A percentile compares a stretch with the other conserved stretches of the same genome.
Evolutionary conservation across 1,140 invertebrate genomes (phyloP).

Genomic region (Yoshiicerus persimilis): DNA sequence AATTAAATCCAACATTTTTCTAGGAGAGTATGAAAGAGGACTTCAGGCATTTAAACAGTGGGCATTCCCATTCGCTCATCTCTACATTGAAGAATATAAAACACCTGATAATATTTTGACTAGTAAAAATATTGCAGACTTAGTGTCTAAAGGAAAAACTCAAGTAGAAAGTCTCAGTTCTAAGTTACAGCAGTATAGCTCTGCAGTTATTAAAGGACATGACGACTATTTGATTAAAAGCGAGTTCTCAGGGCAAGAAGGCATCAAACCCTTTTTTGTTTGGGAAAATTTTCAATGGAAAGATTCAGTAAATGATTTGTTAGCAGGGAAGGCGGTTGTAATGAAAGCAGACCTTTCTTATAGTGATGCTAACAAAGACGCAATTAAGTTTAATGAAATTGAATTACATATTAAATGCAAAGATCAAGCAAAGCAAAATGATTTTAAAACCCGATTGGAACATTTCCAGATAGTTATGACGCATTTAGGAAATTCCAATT

Average conservation of each 20-base stretch:
- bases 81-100: background rate
- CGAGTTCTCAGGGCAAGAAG: background rate
- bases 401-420: background rate
- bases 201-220: background rate
- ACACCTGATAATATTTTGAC: background rate
- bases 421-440: background rate
- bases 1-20: conserved; percentile 15
- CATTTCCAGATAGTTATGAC: background rate
- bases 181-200: background rate
- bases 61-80: conserved; percentile 27
- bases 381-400: conserved; percentile 4
- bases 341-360: background rate
- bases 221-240: background rate
- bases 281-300: background rate
- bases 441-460: background rate
- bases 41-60: conserved; percentile 1
- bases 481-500: conserved; percentile 9
- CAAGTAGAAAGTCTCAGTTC: background rate
- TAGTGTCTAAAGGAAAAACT: background rate
- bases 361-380: background rate
- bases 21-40: background rate
- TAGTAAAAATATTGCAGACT: background rate
- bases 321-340: background rate
- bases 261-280: conserved; percentile 5
- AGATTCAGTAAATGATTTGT: background rate